Conservation (phyloP, 2,888 invertebrate species). For the Chrysotoxum bicinctum region DNA sequence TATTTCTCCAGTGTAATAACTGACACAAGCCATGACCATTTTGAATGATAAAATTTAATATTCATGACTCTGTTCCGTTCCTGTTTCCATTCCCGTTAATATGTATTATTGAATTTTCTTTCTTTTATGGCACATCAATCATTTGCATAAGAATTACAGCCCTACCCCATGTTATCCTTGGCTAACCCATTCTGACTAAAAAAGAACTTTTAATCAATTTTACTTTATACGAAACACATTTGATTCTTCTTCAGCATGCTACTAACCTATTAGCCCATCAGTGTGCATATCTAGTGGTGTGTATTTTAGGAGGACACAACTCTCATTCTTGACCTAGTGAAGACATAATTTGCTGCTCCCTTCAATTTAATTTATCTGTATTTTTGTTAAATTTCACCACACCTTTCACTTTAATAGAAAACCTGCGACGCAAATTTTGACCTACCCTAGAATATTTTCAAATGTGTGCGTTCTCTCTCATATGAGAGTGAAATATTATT, state of each 20-base stretch:
- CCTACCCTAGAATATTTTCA: slow-evolving; percentile 13
- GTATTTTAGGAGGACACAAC: background rate
- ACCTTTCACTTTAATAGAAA: slow-evolving; percentile 13
- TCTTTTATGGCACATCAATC: background rate
- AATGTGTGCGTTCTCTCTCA: background rate
- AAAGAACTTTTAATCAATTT: background rate
- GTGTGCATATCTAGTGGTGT: background rate
- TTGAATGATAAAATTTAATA: background rate
- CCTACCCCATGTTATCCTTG: slow-evolving; percentile 5
- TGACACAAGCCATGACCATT: background rate
- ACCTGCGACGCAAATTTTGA: slow-evolving; percentile 7
- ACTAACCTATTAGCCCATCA: slow-evolving; percentile 5
- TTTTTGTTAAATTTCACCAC: slow-evolving; percentile 2
- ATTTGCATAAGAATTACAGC: background rate
- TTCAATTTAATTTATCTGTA: background rate
- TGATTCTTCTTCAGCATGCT: slow-evolving; percentile 9
- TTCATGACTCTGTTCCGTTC: no score
- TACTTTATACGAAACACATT: background rate
- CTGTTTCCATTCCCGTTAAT: background rate
- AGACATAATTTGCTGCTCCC: background rate
- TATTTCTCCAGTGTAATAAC: no score
- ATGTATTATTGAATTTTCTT: background rate
- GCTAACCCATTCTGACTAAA: background rate
- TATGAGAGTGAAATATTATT: background rate
- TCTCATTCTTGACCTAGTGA: slow-evolving; percentile 18